Conservation (phyloP, 2,888 invertebrate species). For the Callyntrura sp. region DNA sequence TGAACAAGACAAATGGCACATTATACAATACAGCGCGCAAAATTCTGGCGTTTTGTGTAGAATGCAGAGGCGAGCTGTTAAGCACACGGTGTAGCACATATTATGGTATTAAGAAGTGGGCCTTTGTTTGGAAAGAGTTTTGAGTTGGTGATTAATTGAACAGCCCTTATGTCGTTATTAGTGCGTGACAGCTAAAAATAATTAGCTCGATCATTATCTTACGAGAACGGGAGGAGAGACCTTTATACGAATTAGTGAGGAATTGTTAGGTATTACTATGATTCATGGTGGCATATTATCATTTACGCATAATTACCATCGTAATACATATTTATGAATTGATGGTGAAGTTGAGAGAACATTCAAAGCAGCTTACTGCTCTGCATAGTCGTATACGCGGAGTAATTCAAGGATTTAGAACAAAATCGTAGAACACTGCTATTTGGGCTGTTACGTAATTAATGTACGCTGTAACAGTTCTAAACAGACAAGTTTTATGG, state of each 20-base stretch:
- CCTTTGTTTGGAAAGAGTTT: slow-evolving; percentile 6
- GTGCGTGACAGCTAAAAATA: slow-evolving; percentile 64
- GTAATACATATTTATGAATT: too few relatives aligned
- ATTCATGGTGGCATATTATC: neutral
- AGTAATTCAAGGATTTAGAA: slow-evolving; percentile 55
- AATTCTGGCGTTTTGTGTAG: too few relatives aligned
- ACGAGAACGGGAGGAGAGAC: neutral
- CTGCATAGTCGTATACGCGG: neutral
- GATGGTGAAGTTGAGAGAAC: neutral
- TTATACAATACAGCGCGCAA: too few relatives aligned
- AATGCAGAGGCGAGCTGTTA: too few relatives aligned
- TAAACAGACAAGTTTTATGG: neutral
- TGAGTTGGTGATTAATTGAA: slow-evolving; percentile 37
- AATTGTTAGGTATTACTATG: neutral
- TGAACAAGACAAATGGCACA: too few relatives aligned
- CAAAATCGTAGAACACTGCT: slow-evolving; percentile 24
- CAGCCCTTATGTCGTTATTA: slow-evolving; percentile 57
- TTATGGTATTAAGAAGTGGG: neutral
- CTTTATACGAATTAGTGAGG: neutral
- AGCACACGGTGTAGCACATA: neutral
- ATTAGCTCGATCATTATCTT: slow-evolving; percentile 69
- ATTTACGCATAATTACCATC: neutral
- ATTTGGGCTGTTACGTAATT: slow-evolving; percentile 20
- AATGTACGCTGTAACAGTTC: neutral
- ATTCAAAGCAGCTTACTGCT: neutral